Evolutionary conservation across 2,797 vertebrate species (phyloP), one percentile per base, ranked within the genome.

Genomic region (Intellagama lesueurii): DNA sequence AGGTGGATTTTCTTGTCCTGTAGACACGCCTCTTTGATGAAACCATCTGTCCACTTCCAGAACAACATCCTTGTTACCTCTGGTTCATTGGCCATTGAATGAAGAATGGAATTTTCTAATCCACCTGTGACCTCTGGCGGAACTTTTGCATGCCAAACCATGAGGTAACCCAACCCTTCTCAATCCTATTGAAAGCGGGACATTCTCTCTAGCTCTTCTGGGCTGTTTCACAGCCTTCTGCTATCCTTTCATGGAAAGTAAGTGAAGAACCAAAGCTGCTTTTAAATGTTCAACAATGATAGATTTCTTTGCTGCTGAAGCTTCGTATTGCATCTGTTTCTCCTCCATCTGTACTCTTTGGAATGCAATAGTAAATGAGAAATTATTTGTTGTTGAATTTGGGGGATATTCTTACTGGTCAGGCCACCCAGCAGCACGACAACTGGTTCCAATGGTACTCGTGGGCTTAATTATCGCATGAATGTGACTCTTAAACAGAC

Each of bases 81-180:
- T 52, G 32, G 89, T 77, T 90, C 79, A 77, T 14, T 82, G 64
- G 72, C 32, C 85, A 82, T 4, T 49, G 79, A 90, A 82, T 56
- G 35, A 44, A 75, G 78, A 60, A 60, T 76, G 85, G 84, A 89
- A 89, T 90, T 83, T 78, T 44, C 35, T 90, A 90, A 90, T 90
- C 89, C 84, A 44, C 14, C 32, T 32, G 60, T 90, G 89, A 90
- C 89, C 89, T 81, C n/a, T 11, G 28, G 32, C n/a, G 72, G 89
- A 90, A 86, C 89, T 90, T 86, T 90, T 73, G 49, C 60, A 87
- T 44, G 49, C 68, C 11, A 68, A 79, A 17, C 66, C 26, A 16
- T 32, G 35, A 40, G 60, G 89, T 87, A 90, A 90, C 79, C 47
- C 35, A 86, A 90, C 77, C 72, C 49, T 60, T 60, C 70, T 47